These are phyloP conservation scores for Notodonta ziczac DNA, from an alignment of 2,888 invertebrate species.

Conservation along the genomic window DNA sequence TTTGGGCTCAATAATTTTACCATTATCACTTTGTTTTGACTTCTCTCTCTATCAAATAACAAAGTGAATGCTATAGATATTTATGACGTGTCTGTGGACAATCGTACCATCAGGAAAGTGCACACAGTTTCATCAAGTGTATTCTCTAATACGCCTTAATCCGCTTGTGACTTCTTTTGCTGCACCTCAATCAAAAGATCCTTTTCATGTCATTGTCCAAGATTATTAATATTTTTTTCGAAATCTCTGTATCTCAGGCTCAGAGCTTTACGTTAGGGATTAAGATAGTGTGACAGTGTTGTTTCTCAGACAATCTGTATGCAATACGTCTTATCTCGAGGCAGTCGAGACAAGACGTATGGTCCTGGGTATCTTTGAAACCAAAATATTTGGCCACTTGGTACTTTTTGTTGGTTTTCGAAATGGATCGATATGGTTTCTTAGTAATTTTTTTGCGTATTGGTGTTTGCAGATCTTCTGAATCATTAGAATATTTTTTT, in stretches of 20 bases:
- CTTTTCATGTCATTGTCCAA: background rate
- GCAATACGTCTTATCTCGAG: constrained; percentile 54
- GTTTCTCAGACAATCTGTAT: constrained; percentile 56
- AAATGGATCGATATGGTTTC: constrained; percentile 33
- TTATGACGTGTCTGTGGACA: background rate
- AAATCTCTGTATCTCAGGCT: constrained; percentile 27
- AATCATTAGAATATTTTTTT: too few species aligned
- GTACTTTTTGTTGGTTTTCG: constrained; percentile 30
- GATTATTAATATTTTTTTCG: constrained; percentile 15
- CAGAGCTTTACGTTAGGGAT: constrained; percentile 50
- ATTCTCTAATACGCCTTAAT: background rate
- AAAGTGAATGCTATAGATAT: background rate
- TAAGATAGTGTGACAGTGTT: constrained; percentile 55
- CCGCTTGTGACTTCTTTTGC: background rate
- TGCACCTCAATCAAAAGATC: background rate
- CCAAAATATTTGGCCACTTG: constrained; percentile 69
- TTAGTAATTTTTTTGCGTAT: constrained; percentile 19
- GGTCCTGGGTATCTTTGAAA: constrained; percentile 53
- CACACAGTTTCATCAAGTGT: background rate
- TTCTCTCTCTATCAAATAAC: background rate
- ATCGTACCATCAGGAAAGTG: background rate
- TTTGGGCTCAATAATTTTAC: background rate
- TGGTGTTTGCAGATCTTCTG: background rate
- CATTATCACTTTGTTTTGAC: background rate
- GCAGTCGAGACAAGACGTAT: constrained; percentile 37